Conservation (phyloP, 1,140 invertebrate species). For the Dufourea novaeangliae region DNA sequence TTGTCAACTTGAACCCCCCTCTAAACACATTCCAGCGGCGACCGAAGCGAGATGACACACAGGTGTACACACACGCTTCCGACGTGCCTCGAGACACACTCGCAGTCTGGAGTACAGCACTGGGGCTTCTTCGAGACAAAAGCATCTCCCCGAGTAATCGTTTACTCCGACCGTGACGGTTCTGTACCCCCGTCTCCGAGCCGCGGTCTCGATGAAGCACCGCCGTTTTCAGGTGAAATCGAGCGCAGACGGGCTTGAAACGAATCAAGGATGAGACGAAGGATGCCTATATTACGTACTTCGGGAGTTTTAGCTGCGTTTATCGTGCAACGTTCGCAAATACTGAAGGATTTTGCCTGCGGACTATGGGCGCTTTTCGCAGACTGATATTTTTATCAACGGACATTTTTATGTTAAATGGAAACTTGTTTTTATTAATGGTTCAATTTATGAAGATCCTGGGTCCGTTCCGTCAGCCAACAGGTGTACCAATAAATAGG, state of each 20-base stretch:
- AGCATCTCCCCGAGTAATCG: background rate
- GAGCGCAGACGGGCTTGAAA: background rate
- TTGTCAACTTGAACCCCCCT: constrained; percentile 68
- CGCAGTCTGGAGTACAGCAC: background rate
- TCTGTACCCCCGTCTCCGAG: background rate
- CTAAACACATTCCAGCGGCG: constrained; percentile 36
- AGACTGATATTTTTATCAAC: too few relatives aligned
- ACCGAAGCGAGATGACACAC: constrained; percentile 19
- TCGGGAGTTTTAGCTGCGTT: background rate
- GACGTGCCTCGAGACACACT: background rate
- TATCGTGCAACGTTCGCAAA: too few relatives aligned
- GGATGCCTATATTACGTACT: background rate
- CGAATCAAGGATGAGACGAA: background rate
- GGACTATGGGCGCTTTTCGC: background rate
- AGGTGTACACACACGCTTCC: background rate
- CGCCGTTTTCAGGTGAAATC: background rate
- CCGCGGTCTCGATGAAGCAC: background rate
- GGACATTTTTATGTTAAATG: too few relatives aligned
- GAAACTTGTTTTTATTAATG: too few relatives aligned
- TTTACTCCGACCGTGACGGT: background rate
- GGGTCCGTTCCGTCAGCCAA: too few relatives aligned
- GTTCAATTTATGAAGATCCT: too few relatives aligned
- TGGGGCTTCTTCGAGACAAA: background rate
- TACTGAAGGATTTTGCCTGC: background rate
- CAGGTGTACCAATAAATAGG: too few relatives aligned